Base-by-base conservation (phyloP, 23 tunicate species). In the Aplidium turbinatum region DNA sequence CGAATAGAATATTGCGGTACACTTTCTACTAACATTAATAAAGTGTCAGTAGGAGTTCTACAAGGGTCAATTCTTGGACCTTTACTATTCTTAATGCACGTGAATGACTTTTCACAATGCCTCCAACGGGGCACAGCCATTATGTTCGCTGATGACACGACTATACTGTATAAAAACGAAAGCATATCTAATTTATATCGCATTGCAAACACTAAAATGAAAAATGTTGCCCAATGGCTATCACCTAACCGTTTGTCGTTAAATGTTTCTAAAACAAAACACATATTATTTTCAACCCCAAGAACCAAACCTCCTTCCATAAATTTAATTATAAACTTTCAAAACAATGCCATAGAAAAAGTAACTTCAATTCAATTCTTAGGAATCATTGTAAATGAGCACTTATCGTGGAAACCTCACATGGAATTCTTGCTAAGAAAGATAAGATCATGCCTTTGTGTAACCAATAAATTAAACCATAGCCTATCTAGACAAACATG, bases 21-120 rank as follows among this genome's bases (percentile, higher is more conserved):
- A 3, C 33, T 67, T 4, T 67, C 73, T 40, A 18, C 54, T 23
- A 13, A 26, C 21, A 63, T 6, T 30, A 35, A 38, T 9, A 4
- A 24, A 40, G 25, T 67, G 24, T 27, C 16, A 18, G 19, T 19
- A 35, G 73, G 73, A 4, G 73, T 67, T 4, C 73, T 24, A 31
- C 73, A 67, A 67, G 73, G 73, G 4, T 67, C 54, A 16, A 38
- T 67, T 4, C 58, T 67, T 9, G 58, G 73, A 19, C 73, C 73
- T 18, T 28, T 67, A 11, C 34, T 67, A 7, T 67, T 67, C 54
- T 21, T 67, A 4, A 38, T 67, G n/a, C 38, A 67, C 38, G 54
- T 38, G 7, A 67, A 67, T 67, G 58, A 67, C 27, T 36, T 67
- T 38, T 24, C 53, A 35, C 36, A 35, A 35, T 67, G 73, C 25